A percentile compares a stretch with the other conserved stretches of the same genome.
Evolutionary conservation across 2,888 invertebrate species (phyloP).

Genomic region (Lepidochrysops patricia): DNA sequence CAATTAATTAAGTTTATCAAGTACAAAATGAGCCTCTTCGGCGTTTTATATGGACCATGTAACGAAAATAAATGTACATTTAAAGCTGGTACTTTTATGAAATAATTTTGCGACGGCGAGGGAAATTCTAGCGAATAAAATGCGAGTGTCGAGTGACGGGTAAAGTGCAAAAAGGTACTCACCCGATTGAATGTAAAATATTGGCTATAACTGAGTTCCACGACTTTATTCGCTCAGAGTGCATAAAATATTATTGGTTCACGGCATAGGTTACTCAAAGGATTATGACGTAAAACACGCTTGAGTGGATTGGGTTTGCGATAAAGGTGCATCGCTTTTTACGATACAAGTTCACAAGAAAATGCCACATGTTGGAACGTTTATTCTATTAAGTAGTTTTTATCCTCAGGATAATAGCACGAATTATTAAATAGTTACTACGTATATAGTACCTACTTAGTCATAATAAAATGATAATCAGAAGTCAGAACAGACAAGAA

Average conservation of each 20-base stretch:
- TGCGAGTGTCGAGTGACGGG: background rate
- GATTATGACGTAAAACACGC: background rate
- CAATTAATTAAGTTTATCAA: conserved; percentile 12
- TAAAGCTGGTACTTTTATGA: background rate
- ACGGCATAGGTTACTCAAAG: background rate
- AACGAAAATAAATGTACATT: conserved; percentile 1
- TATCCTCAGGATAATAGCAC: no score
- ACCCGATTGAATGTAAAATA: background rate
- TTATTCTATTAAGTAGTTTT: no score
- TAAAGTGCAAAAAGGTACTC: conserved; percentile 3
- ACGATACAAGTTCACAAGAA: no score
- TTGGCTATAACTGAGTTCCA: background rate
- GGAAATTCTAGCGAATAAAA: background rate
- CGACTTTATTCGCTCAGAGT: background rate
- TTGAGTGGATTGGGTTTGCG: background rate
- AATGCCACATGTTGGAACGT: no score
- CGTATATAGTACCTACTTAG: no score
- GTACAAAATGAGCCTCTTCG: conserved; percentile 4
- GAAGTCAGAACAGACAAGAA: no score
- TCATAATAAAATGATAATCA: no score
- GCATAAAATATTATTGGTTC: background rate
- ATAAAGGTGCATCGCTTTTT: no score
- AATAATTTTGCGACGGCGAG: background rate
- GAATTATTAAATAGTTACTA: no score
- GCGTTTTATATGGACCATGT: background rate